phyloP scores from a whole-genome alignment of 2,113 vertebrate genomes.

The Sebastes fasciatus region DNA sequence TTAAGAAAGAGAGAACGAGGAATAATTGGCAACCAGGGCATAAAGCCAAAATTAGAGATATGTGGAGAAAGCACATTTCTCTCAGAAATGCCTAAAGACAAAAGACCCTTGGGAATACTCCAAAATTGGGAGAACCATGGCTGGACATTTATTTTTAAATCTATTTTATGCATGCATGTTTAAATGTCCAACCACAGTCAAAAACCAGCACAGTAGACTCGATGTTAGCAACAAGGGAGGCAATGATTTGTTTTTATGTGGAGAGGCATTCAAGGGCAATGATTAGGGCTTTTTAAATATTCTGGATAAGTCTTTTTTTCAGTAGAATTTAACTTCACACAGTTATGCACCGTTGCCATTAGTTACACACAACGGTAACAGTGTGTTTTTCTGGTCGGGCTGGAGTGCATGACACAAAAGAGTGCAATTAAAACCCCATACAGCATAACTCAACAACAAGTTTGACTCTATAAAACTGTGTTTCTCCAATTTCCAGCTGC shows the following conservation, averaged over 20 bases:
- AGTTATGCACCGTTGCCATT: neutral
- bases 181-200: neutral
- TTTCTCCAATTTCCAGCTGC: constrained; percentile 84
- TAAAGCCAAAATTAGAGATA: neutral
- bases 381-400: neutral
- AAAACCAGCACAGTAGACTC: neutral
- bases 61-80: neutral
- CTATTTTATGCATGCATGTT: neutral
- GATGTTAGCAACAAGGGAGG: neutral
- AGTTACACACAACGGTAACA: neutral
- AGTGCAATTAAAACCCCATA: neutral
- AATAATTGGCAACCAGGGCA: neutral
- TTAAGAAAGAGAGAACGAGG: neutral
- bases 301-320: neutral
- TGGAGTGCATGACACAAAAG: neutral
- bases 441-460: neutral
- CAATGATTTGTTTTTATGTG: neutral
- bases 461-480: constrained; percentile 12
- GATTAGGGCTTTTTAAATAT: neutral
- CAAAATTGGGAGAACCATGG: neutral
- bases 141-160: neutral
- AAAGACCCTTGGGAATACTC: neutral
- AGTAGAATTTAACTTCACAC: neutral
- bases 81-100: neutral
- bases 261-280: constrained; percentile 22